Base-by-base conservation (phyloP, 2,113 vertebrate genomes). In the Marmota flaviventris region DNA sequence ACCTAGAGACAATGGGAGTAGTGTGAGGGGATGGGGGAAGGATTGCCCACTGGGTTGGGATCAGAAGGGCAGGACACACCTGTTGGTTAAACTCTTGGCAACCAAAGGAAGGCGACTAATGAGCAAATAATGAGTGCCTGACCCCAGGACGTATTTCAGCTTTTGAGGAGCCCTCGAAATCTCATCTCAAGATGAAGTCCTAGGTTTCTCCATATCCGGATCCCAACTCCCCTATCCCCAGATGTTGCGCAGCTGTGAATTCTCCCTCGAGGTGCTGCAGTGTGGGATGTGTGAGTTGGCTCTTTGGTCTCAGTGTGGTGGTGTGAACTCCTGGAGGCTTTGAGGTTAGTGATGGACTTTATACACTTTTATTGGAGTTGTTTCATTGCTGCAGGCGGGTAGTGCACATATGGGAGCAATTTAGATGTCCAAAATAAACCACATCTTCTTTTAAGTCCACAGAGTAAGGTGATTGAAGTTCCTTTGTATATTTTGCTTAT, bases 201-300 rank as follows among this genome's bases (percentile, higher is more conserved):
- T 77, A 8, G 4, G 77, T 65, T 90, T 92, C 73, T 89, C 39
- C 34, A n/a, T 58, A 58, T 48, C 81, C 78, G 42, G 65, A 84
- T 72, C 51, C 58, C 0, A 0, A 24, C 51, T 88, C 85, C 1
- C 10, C 65, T 11, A 34, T 20, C 13, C 20, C 63, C 96, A 96
- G 93, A 94, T 97, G 95, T 85, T 42, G 69, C 79, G 16, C 97
- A 97, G 97, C 95, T 98, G 96, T 89, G 85, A 53, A 45, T 85
- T 97, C 90, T 93, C 90, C 85, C 25, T 7, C 20, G 79, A 39
- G 4, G 25, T 84, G 67, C 34, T 84, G 89, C 77, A 85, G 89
- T 45, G 22, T 77, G 78, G 37, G 84, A 16, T 95, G 78, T 89
- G 65, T 8, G 70, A 73, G 51, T 22, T 79, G 56, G 45, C 67